phyloP scores from a whole-genome alignment of 2,113 vertebrate species.

The Microcebus murinus region DNA sequence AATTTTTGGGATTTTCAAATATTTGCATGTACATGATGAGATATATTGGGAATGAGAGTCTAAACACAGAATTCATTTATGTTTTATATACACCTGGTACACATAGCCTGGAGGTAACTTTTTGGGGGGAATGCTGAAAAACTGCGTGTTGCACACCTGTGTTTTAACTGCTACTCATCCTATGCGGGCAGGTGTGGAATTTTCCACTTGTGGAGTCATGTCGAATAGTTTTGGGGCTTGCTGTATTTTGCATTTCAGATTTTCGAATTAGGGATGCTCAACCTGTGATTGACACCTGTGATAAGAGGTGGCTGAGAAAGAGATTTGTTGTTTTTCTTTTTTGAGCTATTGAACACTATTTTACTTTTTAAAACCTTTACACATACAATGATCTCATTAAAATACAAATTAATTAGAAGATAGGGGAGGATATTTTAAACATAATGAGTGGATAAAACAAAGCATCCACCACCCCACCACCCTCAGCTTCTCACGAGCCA shows the following conservation, averaged over 20 bases:
- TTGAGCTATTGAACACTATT: background rate
- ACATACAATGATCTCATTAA: background rate
- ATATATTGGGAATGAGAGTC: background rate
- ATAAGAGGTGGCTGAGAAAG: background rate
- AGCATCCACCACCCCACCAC: background rate
- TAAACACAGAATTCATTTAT: background rate
- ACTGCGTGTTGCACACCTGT: background rate
- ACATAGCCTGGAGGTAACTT: background rate
- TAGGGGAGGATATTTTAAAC: background rate
- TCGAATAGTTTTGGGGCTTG: background rate
- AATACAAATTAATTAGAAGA: background rate
- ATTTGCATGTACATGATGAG: background rate
- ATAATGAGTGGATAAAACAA: background rate
- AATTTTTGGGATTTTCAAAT: background rate
- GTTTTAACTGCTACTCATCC: background rate
- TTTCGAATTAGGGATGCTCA: background rate
- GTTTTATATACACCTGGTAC: background rate
- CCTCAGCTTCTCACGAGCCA: background rate
- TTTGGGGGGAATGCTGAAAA: background rate
- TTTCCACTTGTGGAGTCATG: background rate
- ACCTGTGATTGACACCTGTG: background rate
- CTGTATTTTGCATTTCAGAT: background rate
- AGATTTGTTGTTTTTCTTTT: background rate
- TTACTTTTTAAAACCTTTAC: background rate
- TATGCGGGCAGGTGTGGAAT: background rate